Evolutionary conservation across 1,140 invertebrate genomes (phyloP).

Genomic region (Thaumetopoea pityocampa): DNA sequence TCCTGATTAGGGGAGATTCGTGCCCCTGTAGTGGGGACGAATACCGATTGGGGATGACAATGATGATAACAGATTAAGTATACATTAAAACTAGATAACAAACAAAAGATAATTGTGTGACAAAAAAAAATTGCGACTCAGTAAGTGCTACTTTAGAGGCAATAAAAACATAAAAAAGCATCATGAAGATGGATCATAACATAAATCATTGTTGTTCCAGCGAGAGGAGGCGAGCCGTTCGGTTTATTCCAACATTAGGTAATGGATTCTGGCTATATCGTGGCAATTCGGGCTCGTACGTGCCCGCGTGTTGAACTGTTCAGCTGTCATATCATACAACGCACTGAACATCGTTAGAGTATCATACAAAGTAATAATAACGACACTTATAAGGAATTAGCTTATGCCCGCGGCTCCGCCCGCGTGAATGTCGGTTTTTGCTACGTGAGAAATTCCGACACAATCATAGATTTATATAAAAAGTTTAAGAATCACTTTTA

Average conservation of each 20-base stretch:
- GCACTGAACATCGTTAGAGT: slow-evolving; percentile 5
- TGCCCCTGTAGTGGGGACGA: too few species aligned
- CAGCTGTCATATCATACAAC: slow-evolving; percentile 11
- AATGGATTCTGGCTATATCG: slow-evolving; percentile 55
- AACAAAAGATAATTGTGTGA: slow-evolving; percentile 4
- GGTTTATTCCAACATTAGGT: slow-evolving; percentile 53
- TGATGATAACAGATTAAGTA: too few species aligned
- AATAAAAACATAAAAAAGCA: slow-evolving; percentile 60
- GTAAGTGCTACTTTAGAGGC: slow-evolving; percentile 41
- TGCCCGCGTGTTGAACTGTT: slow-evolving; percentile 13
- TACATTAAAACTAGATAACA: too few species aligned
- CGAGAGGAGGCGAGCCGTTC: slow-evolving; percentile 17
- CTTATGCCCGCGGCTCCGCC: too few species aligned
- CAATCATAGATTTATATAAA: too few species aligned
- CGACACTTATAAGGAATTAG: background rate
- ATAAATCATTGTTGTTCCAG: slow-evolving; percentile 57
- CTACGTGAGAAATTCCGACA: too few species aligned
- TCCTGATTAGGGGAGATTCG: too few species aligned
- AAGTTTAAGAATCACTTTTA: too few species aligned
- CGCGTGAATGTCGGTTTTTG: too few species aligned
- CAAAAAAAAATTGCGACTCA: slow-evolving; percentile 28
- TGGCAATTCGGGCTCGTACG: slow-evolving; percentile 25
- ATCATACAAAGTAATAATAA: slow-evolving; percentile 3
- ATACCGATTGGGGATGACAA: too few species aligned
- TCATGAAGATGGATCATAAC: slow-evolving; percentile 53